Evolutionary conservation across 2,888 invertebrate species (phyloP).

Genomic region (Xanthorhoe designata): DNA sequence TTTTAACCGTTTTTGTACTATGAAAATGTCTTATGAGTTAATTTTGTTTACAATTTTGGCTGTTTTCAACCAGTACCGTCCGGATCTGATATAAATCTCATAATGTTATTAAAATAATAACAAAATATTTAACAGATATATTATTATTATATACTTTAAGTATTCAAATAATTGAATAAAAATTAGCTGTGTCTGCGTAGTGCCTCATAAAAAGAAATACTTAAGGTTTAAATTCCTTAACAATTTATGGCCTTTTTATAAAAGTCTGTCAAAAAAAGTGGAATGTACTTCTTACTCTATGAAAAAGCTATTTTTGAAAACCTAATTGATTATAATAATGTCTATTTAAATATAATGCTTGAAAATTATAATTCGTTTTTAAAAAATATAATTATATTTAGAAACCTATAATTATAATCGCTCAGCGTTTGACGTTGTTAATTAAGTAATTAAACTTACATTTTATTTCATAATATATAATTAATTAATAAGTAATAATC

Average conservation of each 20-base stretch:
- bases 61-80: not conserved
- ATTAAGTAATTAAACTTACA: not conserved
- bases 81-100: not conserved
- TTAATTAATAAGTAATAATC: too few relatives aligned
- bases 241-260: not conserved
- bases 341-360: not conserved
- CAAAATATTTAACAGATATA: too few relatives aligned
- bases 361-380: not conserved
- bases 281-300: not conserved
- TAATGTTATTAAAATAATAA: too few relatives aligned
- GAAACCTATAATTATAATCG: not conserved
- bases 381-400: too few relatives aligned
- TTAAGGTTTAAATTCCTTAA: not conserved
- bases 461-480: too few relatives aligned
- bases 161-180: not conserved
- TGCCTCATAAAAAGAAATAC: slow-evolving; percentile 19
- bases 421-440: not conserved
- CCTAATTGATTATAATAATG: not conserved
- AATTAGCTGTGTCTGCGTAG: slow-evolving; percentile 11
- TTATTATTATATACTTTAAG: too few relatives aligned
- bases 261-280: not conserved
- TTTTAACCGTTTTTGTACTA: not conserved
- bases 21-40: not conserved
- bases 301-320: not conserved
- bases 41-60: not conserved